Evolutionary conservation across 2,113 vertebrate species (phyloP).

Genomic region (Malurus cyaneus): DNA sequence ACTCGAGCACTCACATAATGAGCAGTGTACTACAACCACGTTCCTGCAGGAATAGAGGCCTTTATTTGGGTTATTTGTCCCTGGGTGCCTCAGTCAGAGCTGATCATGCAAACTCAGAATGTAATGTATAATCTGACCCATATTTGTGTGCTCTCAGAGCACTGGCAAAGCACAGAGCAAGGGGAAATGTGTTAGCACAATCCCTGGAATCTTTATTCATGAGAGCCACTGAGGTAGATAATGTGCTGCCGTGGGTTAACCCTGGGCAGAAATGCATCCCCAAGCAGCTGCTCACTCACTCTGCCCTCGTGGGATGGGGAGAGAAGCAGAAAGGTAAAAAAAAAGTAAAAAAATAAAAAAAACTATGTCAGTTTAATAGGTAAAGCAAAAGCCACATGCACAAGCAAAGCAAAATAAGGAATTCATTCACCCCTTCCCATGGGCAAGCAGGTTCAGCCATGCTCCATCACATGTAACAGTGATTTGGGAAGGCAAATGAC

Average conservation of each 20-base stretch:
- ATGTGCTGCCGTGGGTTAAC: neutral
- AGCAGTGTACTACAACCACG: neutral
- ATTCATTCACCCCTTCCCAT: neutral
- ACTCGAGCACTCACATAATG: neutral
- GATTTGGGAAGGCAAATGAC: neutral
- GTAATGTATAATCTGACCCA: neutral
- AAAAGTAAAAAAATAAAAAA: neutral
- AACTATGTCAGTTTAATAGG: neutral
- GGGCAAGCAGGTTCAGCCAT: neutral
- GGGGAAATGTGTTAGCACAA: neutral
- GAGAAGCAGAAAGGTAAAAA: neutral
- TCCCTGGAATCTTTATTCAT: neutral
- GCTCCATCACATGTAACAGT: accelerated
- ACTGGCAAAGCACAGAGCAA: neutral
- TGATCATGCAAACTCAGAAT: neutral
- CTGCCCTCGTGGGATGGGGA: neutral
- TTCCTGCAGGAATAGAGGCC: neutral
- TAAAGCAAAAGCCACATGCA: neutral
- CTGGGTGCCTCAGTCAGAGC: neutral
- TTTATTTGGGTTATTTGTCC: slow-evolving; percentile 14
- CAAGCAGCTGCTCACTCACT: neutral
- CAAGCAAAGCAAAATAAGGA: neutral
- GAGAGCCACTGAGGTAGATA: neutral
- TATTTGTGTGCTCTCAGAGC: neutral
- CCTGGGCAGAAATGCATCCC: neutral